Evolutionary conservation across 2,888 invertebrate species (phyloP).

Genomic region (Drosophila meridionalis): DNA sequence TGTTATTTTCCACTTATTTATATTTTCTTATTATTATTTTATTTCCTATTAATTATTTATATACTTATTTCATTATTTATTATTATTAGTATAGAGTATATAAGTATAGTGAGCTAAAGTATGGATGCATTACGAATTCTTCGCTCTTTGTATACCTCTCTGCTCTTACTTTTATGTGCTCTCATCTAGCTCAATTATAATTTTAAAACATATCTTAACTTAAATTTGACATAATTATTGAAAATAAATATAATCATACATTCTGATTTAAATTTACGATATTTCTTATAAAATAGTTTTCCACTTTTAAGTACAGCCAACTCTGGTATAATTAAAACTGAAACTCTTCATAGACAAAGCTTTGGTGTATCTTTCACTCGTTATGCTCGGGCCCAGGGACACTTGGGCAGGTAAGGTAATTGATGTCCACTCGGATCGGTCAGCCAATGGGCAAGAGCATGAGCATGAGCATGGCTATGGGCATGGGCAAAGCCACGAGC

Average conservation of each 20-base stretch:
- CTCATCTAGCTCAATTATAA: no score
- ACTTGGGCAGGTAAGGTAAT: constrained; percentile 35
- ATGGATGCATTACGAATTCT: no score
- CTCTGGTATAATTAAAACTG: not conserved
- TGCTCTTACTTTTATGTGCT: no score
- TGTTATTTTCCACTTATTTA: no score
- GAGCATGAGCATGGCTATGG: not conserved
- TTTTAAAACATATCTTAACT: not conserved
- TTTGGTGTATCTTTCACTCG: not conserved
- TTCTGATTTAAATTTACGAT: no score
- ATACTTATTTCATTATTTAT: no score
- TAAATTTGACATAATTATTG: not conserved
- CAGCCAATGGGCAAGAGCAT: constrained; percentile 53
- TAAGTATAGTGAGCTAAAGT: no score
- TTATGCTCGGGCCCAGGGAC: not conserved
- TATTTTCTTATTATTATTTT: no score
- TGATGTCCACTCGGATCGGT: constrained; percentile 52
- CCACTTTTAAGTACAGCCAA: not conserved
- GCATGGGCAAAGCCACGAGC: constrained; percentile 8
- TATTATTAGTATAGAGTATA: no score
- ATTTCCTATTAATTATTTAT: no score
- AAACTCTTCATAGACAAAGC: not conserved
- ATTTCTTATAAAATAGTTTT: not conserved
- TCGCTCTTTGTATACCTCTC: no score
- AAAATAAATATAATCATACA: not conserved